Evolutionary conservation across 2,113 vertebrate species (phyloP).

Genomic region (Misgurnus anguillicaudatus): DNA sequence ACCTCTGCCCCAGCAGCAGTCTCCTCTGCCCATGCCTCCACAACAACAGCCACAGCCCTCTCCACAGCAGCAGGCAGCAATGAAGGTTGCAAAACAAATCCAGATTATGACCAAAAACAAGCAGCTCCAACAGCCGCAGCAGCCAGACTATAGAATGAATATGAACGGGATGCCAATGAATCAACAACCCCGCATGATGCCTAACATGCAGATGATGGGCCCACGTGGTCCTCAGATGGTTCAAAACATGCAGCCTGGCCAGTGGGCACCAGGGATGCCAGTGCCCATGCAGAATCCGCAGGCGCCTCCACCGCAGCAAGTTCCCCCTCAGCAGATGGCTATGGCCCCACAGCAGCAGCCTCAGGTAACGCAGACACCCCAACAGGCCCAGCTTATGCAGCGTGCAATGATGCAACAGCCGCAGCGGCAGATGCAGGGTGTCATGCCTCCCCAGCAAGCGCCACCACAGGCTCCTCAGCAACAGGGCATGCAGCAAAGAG

Average conservation of each 20-base stretch:
- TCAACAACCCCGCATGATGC: constrained; percentile 76
- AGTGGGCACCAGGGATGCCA: constrained; percentile 79
- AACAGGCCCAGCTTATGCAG: constrained; percentile 77
- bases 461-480: constrained; percentile 64
- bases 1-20: constrained; percentile 80
- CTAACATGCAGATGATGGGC: constrained; percentile 83
- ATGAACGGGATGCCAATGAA: constrained; percentile 86
- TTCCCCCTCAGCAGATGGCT: constrained; percentile 37
- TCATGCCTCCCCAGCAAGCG: constrained; percentile 74
- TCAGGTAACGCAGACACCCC: constrained; percentile 60
- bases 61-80: constrained; percentile 76
- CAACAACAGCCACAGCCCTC: constrained; percentile 50
- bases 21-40: constrained; percentile 77
- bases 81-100: constrained; percentile 90
- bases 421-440: constrained; percentile 75
- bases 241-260: constrained; percentile 80
- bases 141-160: constrained; percentile 86
- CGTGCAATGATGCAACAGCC: constrained; percentile 79
- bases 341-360: constrained; percentile 67
- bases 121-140: constrained; percentile 66
- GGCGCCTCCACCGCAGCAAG: constrained; percentile 43
- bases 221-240: constrained; percentile 84
- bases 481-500: constrained; percentile 46
- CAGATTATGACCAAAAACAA: constrained; percentile 84
- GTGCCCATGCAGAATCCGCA: constrained; percentile 64